Conservation (phyloP, 2,797 vertebrate species). For the Psittacula echo region DNA sequence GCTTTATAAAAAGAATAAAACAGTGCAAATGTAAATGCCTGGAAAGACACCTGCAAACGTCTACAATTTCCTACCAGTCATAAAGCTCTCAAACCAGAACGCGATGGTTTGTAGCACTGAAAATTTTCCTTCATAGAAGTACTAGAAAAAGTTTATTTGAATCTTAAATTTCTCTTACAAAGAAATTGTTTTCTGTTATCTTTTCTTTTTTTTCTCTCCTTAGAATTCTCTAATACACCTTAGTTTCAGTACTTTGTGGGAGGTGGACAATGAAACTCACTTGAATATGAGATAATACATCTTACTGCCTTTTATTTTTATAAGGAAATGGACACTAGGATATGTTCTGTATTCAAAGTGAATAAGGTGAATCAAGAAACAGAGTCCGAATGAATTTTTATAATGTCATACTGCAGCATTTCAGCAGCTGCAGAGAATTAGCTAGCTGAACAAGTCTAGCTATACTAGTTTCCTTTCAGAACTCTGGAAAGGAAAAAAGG, state of each 20-base stretch:
- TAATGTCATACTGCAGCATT: background rate
- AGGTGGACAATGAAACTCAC: background rate
- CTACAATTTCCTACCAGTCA: background rate
- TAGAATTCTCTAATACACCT: background rate
- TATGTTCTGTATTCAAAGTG: background rate
- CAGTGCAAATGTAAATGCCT: background rate
- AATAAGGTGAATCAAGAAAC: background rate
- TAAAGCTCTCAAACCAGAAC: background rate
- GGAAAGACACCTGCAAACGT: background rate
- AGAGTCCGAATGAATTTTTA: background rate
- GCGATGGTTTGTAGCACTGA: background rate
- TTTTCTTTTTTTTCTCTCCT: background rate
- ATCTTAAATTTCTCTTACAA: background rate
- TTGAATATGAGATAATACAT: background rate
- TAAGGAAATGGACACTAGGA: background rate
- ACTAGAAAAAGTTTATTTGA: background rate
- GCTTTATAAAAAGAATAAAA: slow-evolving; percentile 1
- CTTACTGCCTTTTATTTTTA: background rate
- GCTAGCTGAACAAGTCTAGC: background rate
- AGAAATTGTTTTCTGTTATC: background rate
- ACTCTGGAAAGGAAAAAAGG: background rate
- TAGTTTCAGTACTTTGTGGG: background rate
- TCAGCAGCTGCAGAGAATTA: background rate
- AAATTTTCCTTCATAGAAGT: background rate
- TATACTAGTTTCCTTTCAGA: background rate